Base-by-base conservation (phyloP, 1,140 invertebrate species). In the Drosophila leontia region DNA sequence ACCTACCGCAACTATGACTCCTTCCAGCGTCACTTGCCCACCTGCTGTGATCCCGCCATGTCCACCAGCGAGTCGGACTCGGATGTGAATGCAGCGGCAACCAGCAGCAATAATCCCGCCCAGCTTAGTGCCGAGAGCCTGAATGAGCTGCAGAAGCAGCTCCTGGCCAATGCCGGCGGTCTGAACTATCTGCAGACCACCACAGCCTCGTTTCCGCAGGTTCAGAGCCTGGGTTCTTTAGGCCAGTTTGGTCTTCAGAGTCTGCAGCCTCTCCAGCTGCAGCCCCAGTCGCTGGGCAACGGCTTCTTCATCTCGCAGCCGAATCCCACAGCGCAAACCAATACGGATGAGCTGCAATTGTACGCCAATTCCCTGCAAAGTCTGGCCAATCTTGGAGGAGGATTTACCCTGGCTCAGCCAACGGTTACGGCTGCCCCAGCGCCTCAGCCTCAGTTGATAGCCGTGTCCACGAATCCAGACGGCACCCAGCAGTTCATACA, bases 1-100 rank as follows among this genome's bases (percentile, higher is more conserved):
- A 96, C 97, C 4, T 99, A 99, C 91, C 94, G 98, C 84, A 98
- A 97, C 12, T 95, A 95, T 75, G 95, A 96, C 53, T 98, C 97
- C 77, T 98, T 96, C 85, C 95, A 97, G 79, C 94, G 96, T 34
- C 98, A 99, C 92, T 93, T 97, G 53, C 53, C 53, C 19, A 47
- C 93, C 95, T 12, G 95, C 94, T 99, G 98, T 92, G 96, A 85
- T 3, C 71, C 97, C 79, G 94, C 94, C 76, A 93, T 94, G 91
- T 96, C 95, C 9, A 96, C 95, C 2, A 97, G 96, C 92, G 96
- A 97, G 92, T 96, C 96, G 88, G 96, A 97, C 75, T 94, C 94
- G 1, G 94, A 95, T n/a, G 63, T 70, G 19, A 70, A 68, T 23
- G 62, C 32, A 3, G 15, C 34, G 7, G 19, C 39, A 5, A 50